These are phyloP conservation scores for Lutraria rhynchaena DNA, from an alignment of 1,140 invertebrate genomes.

Conservation along the genomic window DNA sequence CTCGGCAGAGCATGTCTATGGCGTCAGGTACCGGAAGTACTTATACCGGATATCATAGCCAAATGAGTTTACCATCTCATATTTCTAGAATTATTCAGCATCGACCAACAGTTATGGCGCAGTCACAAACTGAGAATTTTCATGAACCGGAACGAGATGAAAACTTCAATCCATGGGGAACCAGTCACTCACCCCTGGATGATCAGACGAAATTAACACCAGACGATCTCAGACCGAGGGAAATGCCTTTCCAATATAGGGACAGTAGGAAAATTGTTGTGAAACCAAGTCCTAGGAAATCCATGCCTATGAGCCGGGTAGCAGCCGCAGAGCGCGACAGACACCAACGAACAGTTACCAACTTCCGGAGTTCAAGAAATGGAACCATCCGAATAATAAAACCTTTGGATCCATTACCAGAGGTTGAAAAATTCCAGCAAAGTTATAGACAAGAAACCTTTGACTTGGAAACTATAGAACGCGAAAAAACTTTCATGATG, in stretches of 20 bases:
- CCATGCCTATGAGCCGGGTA: constrained; percentile 55
- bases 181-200: constrained; percentile 39
- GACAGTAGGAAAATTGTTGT: constrained; percentile 38
- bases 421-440: constrained; percentile 53
- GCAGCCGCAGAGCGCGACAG: constrained; percentile 36
- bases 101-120: constrained; percentile 14
- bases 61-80: constrained; percentile 41
- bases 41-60: constrained; percentile 27
- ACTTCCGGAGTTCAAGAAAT: constrained; percentile 56
- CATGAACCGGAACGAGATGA: not conserved
- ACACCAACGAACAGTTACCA: constrained; percentile 54
- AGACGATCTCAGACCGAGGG: constrained; percentile 46
- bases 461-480: constrained; percentile 56
- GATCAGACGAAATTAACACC: constrained; percentile 44
- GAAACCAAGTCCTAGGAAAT: constrained; percentile 46
- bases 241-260: constrained; percentile 51
- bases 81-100: constrained; percentile 49
- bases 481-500: constrained; percentile 60
- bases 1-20: constrained; percentile 55
- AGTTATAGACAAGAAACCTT: constrained; percentile 44
- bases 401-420: constrained; percentile 53
- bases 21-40: constrained; percentile 45
- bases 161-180: constrained; percentile 57
- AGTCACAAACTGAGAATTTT: constrained; percentile 22
- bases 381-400: constrained; percentile 55